Evolutionary conservation across 2,888 invertebrate species (phyloP).

Genomic region (Dasypogon diadema): DNA sequence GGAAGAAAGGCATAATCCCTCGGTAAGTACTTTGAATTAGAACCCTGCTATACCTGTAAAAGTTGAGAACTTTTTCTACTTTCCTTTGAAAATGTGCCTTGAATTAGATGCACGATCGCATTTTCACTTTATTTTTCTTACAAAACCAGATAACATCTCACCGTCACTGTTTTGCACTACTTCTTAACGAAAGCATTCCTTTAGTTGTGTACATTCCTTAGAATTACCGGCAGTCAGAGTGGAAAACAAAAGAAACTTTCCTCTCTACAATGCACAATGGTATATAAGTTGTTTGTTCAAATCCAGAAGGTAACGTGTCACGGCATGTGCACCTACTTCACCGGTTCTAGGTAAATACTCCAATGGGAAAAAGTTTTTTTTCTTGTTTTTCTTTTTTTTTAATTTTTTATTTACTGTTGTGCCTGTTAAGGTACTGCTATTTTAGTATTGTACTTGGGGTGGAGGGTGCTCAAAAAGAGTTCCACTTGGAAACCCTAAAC

Average conservation of each 20-base stretch:
- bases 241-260: no score
- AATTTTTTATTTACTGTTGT: slow-evolving; percentile 16
- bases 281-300: not conserved
- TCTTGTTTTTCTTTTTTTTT: not conserved
- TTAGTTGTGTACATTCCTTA: not conserved
- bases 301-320: slow-evolving; percentile 35
- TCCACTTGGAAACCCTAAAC: slow-evolving; percentile 21
- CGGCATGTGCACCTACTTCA: slow-evolving; percentile 20
- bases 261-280: no score
- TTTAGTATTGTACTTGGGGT: not conserved
- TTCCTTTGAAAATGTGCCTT: not conserved
- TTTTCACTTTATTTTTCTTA: not conserved
- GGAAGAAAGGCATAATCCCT: no score
- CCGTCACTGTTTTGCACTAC: not conserved
- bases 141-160: not conserved
- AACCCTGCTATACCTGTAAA: no score
- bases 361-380: slow-evolving; percentile 12
- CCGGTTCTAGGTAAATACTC: slow-evolving; percentile 2
- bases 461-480: slow-evolving; percentile 13
- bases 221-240: not conserved
- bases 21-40: no score
- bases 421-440: not conserved
- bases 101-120: not conserved
- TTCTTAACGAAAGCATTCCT: not conserved
- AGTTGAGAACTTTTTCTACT: no score